phyloP scores from a whole-genome alignment of 2,113 vertebrate species.

The Centropus bengalensis region DNA sequence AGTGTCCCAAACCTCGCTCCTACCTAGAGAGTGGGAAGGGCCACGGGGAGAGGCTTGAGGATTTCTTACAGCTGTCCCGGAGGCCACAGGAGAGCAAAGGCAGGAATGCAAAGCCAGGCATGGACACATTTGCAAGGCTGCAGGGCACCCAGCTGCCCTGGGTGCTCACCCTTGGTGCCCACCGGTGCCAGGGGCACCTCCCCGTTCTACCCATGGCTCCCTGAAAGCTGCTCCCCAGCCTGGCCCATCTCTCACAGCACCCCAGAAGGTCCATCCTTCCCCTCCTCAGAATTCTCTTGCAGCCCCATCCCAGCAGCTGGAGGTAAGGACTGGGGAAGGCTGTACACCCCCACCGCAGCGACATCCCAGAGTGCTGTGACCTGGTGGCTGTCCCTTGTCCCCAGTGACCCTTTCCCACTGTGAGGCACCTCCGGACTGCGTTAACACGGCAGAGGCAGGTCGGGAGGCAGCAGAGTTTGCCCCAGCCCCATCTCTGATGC shows the following conservation, averaged over 20 bases:
- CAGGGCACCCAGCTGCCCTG: background rate
- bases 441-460: fast-evolving
- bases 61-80: background rate
- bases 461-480: background rate
- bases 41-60: background rate
- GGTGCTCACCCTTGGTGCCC: background rate
- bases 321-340: background rate
- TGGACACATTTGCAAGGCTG: fast-evolving
- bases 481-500: background rate
- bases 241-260: too few relatives aligned
- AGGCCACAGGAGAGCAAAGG: background rate
- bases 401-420: background rate
- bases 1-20: background rate
- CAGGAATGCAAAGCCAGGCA: background rate
- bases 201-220: background rate
- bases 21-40: background rate
- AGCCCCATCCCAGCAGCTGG: background rate
- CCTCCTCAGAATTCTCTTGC: background rate
- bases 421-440: background rate
- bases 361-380: background rate
- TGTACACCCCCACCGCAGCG: background rate
- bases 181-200: background rate
- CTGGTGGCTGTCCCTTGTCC: background rate
- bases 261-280: background rate
- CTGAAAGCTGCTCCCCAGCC: background rate